phyloP scores from a whole-genome alignment of 2,888 invertebrate genomes.

The Thyatira batis region DNA sequence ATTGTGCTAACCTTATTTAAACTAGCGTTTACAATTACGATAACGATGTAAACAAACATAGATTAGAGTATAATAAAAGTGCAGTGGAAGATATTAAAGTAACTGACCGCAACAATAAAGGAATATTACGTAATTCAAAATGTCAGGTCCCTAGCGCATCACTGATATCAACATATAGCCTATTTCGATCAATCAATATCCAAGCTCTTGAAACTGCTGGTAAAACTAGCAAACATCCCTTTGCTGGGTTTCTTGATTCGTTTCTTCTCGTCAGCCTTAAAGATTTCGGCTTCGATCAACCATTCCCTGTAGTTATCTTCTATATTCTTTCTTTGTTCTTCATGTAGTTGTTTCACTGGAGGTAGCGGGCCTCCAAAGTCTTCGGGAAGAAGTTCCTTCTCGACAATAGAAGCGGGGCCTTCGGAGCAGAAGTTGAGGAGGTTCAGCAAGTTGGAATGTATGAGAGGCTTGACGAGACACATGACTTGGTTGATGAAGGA shows the following conservation, averaged over 20 bases:
- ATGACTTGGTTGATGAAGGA: constrained; percentile 87
- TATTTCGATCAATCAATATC: constrained; percentile 70
- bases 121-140: constrained; percentile 8
- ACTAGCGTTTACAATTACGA: neutral
- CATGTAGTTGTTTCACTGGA: constrained; percentile 78
- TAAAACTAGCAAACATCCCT: constrained; percentile 77
- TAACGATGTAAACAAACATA: neutral
- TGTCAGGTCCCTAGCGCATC: constrained; percentile 50
- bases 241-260: constrained; percentile 72
- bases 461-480: constrained; percentile 85
- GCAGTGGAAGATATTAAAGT: too few species aligned
- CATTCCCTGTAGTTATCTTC: constrained; percentile 83
- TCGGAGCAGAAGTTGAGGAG: constrained; percentile 82
- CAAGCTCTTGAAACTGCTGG: constrained; percentile 74
- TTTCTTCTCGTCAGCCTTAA: constrained; percentile 78
- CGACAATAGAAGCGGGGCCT: constrained; percentile 74
- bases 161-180: constrained; percentile 2
- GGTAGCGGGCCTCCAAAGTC: constrained; percentile 85
- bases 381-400: constrained; percentile 68
- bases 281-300: constrained; percentile 83
- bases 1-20: neutral
- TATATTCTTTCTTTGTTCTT: constrained; percentile 80
- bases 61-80: neutral
- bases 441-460: constrained; percentile 83
- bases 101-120: neutral